Evolutionary conservation across 2,113 vertebrate genomes (phyloP), one percentile per base, ranked within the genome.

Genomic region (Calonectris borealis): DNA sequence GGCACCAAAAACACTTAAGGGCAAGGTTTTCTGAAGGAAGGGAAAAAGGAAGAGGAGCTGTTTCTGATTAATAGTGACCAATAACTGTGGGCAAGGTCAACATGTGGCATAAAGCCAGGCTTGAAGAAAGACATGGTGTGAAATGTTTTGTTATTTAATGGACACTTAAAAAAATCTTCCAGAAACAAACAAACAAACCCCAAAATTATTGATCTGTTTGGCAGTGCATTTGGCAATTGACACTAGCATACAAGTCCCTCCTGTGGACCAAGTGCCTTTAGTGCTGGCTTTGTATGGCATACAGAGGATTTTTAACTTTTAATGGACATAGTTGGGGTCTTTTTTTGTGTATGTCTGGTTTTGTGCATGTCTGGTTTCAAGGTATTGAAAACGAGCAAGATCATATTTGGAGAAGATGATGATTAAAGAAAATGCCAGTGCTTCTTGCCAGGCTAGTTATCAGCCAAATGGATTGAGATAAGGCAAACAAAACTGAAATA

Each of bases 401-500:
- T 75, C 27, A 7, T n/a, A 49, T 79, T 93, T 95, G 68, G 82
- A 96, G 54, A 80, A 82, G 75, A 70, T n/a, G 29, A 26, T 71
- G 31, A 58, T 61, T 44, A 64, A 91, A 79, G 49, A 93, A 97
- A 96, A 87, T n/a, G 19, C 48, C 9, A 49, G 8, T 51, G 42
- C 69, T 96, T 95, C 57, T 96, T 84, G 42, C 73, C 78, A 95
- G 84, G 52, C 58, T 76, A 58, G 46, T 83, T 93, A 94, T 90
- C 87, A 94, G 57, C 48, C 57, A 65, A 68, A 83, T 75, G 77
- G 88, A 70, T 77, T 88, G 87, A 83, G 83, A 93, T 97, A 95
- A 97, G 93, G 70, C 81, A 98, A 97, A 96, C 76, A 96, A 90
- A 96, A 90, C 78, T 87, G 46, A 93, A 86, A 79, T 79, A 96